These are phyloP conservation scores for Corythornis vintsioides DNA, from an alignment of 2,113 vertebrate species.

Conservation along the genomic window DNA sequence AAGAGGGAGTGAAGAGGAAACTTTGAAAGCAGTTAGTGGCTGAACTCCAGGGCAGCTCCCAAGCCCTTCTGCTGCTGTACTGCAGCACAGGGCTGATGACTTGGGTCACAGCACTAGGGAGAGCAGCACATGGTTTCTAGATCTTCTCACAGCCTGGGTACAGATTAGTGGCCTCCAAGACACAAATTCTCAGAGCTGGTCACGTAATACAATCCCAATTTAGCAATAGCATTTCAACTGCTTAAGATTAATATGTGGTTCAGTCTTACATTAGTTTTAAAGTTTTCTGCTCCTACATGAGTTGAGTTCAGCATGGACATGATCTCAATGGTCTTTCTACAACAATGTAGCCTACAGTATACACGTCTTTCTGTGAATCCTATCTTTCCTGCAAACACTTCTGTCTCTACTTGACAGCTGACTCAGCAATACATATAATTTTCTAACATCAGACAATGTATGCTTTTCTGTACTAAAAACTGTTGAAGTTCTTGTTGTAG, in stretches of 20 bases:
- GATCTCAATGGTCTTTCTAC: not conserved
- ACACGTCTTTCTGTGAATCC: not conserved
- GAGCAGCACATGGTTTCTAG: rapidly evolving
- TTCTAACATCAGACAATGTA: not conserved
- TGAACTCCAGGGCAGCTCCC: not conserved
- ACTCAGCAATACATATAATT: not conserved
- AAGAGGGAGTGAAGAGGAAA: not conserved
- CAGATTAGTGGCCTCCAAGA: not conserved
- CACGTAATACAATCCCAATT: not conserved
- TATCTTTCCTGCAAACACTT: not conserved
- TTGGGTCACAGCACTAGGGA: not conserved
- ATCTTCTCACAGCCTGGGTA: not conserved
- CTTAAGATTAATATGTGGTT: not conserved
- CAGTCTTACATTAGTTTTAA: not conserved
- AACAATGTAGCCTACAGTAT: not conserved
- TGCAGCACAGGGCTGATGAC: rapidly evolving
- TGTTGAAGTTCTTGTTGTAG: not conserved
- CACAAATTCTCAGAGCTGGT: not conserved
- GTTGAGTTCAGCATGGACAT: not conserved
- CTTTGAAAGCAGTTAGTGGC: not conserved
- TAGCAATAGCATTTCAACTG: not conserved
- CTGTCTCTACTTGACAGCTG: not conserved
- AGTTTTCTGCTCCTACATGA: not conserved
- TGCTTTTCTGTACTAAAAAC: not conserved
- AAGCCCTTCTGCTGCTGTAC: not conserved